phyloP scores from a whole-genome alignment of 2,797 vertebrate genomes.

The Strix occidentalis region DNA sequence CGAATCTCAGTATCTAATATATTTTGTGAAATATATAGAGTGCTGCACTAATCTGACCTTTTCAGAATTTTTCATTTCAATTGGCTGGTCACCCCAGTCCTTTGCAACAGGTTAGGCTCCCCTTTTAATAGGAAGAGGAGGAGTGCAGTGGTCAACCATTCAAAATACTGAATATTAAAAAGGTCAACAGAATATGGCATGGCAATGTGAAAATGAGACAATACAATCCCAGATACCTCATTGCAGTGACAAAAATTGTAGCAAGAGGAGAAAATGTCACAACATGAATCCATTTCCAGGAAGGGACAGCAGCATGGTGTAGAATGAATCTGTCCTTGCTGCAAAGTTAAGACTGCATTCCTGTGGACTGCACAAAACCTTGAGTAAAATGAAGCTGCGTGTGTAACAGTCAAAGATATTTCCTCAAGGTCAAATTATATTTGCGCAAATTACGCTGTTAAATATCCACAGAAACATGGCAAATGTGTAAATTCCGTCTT shows the following conservation, averaged over 20 bases:
- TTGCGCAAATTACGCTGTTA: not conserved
- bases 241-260: conserved; percentile 57
- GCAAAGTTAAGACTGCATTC: not conserved
- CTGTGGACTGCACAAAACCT: not conserved
- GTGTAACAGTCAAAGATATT: not conserved
- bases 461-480: not conserved
- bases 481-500: accelerated
- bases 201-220: conserved; percentile 64
- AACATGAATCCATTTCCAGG: conserved; percentile 47
- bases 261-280: conserved; percentile 73
- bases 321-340: not conserved
- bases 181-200: conserved; percentile 69
- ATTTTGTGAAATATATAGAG: conserved; percentile 28
- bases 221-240: conserved; percentile 44
- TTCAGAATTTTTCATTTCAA: conserved; percentile 68
- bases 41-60: conserved; percentile 69
- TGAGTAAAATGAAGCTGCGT: accelerated
- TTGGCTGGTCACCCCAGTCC: conserved; percentile 41
- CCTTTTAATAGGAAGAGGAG: conserved; percentile 64
- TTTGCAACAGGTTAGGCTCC: conserved; percentile 55
- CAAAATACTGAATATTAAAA: conserved; percentile 76
- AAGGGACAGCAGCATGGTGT: not conserved
- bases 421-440: accelerated
- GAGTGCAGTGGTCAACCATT: conserved; percentile 64
- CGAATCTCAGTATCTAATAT: not conserved